Evolutionary conservation across 2,888 invertebrate species (phyloP), one percentile per base, ranked within the genome.

Genomic region (Drosophila nr. perissopoda): DNA sequence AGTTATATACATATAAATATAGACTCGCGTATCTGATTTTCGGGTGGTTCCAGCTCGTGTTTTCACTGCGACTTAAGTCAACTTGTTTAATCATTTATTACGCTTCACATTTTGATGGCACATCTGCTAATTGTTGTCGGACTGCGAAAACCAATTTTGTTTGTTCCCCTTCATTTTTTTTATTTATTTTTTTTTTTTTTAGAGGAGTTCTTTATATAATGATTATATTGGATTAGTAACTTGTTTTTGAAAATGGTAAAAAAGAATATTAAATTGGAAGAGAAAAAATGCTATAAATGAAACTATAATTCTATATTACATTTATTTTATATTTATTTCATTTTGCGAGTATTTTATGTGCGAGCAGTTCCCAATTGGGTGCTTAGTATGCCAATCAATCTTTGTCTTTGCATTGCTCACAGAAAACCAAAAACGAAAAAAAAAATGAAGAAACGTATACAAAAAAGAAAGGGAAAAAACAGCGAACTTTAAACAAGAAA

Each of bases 111-210:
- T 83, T 70, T 67, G 68, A 69, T 72, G 69, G 52, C 78, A 83
- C 83, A 84, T 87, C 83, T 84, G 89, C 75, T 87, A 81, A 87
- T 85, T 87, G 89, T 89, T 82, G 69, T 52, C 63, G 34, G 36
- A 42, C 42, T 49, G 42, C 34, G 33, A 57, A 64, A 67, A 57
- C 68, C 49, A 52, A 49, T 53, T 54, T 27, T 38, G n/a, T 27
- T 33, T 21, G 13, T 7, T 25, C 25, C 36, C 13, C n/a, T 38
- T 38, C 2, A 38, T 21, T 40, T 54, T 38, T 49, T 57, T n/a
- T n/a, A n/a, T 38, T 29, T 38, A 51, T 78, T 31, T 7, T 57
- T n/a, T n/a, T 21, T 38, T 29, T 38, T 53, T 78, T 31, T 7
- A 7, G 72, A 65, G 72, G 34, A 51, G 45, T 68, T 33, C 49